These are phyloP conservation scores for Penaeus monodon DNA, from an alignment of 2,888 invertebrate genomes.

Conservation along the genomic window DNA sequence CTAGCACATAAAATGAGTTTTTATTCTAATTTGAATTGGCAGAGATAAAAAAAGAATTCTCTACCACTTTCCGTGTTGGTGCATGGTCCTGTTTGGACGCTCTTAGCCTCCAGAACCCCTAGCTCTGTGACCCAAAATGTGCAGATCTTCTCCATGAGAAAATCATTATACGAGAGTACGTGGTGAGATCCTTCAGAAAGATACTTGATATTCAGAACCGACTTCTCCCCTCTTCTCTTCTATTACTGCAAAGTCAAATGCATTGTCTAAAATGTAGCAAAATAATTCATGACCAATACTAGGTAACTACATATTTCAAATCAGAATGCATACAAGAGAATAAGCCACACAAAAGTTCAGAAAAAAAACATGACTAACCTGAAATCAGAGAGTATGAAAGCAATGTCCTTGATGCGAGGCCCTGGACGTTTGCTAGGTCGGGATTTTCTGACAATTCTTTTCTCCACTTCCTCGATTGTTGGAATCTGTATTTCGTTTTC, in stretches of 20 bases:
- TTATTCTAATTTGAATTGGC: too few relatives aligned
- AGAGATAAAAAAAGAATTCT: too few relatives aligned
- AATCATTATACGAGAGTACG: constrained; percentile 96
- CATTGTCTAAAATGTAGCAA: neutral
- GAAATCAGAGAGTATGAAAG: constrained; percentile 85
- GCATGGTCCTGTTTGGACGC: constrained; percentile 92
- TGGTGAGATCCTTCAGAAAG: constrained; percentile 86
- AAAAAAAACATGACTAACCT: constrained; percentile 58
- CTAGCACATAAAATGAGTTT: too few relatives aligned
- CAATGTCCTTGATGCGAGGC: constrained; percentile 88
- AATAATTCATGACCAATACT: too few relatives aligned
- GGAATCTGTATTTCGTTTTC: constrained; percentile 49
- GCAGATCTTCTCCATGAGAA: constrained; percentile 90
- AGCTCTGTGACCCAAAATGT: constrained; percentile 88
- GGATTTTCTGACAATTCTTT: constrained; percentile 74
- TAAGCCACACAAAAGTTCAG: too few relatives aligned
- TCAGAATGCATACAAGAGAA: too few relatives aligned
- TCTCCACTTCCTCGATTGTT: constrained; percentile 76
- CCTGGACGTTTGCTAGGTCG: constrained; percentile 85
- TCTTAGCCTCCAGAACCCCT: constrained; percentile 96
- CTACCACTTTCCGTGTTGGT: constrained; percentile 75
- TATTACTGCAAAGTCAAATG: constrained; percentile 69
- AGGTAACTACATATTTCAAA: too few relatives aligned
- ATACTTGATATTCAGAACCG: constrained; percentile 85
- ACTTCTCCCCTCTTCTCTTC: constrained; percentile 74